phyloP scores from a whole-genome alignment of 2,888 invertebrate species.

The Tineola bisselliella region DNA sequence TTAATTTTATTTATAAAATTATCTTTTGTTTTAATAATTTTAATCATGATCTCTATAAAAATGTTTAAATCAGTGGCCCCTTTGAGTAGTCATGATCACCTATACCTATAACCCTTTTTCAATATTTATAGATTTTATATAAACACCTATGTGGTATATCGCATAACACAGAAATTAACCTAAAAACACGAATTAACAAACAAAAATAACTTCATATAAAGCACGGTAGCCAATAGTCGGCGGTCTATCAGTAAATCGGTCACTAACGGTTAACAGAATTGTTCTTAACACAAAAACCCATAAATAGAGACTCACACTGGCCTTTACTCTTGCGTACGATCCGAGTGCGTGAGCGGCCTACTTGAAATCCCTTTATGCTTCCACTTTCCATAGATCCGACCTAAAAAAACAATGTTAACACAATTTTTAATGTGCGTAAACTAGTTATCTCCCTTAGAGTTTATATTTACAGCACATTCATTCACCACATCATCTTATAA shows the following conservation, averaged over 20 bases:
- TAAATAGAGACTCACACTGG: constrained; percentile 20
- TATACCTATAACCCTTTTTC: no score
- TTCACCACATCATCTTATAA: background rate
- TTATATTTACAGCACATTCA: background rate
- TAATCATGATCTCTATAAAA: no score
- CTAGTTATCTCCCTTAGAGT: background rate
- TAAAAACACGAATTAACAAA: background rate
- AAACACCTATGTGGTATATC: background rate
- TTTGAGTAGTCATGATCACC: no score
- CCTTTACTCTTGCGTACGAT: background rate
- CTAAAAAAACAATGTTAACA: background rate
- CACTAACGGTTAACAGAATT: constrained; percentile 45
- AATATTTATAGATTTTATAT: background rate
- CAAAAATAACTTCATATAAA: background rate
- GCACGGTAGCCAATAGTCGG: background rate
- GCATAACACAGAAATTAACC: background rate
- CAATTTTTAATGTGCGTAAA: background rate
- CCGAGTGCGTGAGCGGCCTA: background rate
- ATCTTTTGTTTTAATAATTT: no score
- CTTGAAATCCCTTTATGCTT: background rate
- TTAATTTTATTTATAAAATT: no score
- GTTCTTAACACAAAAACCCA: constrained; percentile 56
- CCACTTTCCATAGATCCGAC: background rate
- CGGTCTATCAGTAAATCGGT: constrained; percentile 7
- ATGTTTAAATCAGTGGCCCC: no score